Percentiles rank a stretch among this genome's conserved stretches.
Conservation (phyloP, 2,888 invertebrate species). For the Acanthosepion lycidas region DNA sequence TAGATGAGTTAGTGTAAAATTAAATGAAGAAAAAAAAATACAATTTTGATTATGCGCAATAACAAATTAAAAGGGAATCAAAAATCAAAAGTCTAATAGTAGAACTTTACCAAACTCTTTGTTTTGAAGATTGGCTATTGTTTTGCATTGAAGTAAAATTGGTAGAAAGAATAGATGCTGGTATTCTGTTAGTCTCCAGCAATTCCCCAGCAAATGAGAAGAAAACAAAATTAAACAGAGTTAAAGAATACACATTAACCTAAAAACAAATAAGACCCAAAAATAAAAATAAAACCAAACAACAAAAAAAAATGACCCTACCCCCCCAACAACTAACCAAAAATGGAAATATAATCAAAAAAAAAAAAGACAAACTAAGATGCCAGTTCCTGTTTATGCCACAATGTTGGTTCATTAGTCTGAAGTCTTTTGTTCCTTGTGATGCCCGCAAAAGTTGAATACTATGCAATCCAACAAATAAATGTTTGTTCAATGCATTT, state of each 20-base stretch:
- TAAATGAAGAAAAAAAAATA: not conserved
- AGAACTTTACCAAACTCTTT: not conserved
- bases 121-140: not conserved
- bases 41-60: not conserved
- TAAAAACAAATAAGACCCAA: not conserved
- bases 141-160: not conserved
- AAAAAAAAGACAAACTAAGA: not conserved
- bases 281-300: not conserved
- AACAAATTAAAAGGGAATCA: not conserved
- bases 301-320: not conserved
- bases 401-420: conserved; percentile 20
- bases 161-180: not conserved
- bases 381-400: not conserved
- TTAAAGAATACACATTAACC: not conserved
- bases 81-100: not conserved
- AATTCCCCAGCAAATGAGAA: not conserved
- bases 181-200: not conserved
- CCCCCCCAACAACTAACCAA: no score
- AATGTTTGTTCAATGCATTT: not conserved
- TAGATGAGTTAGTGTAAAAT: no score
- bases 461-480: not conserved
- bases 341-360: not conserved
- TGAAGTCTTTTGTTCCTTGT: not conserved
- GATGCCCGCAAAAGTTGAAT: not conserved
- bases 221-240: not conserved